These are phyloP conservation scores for Cybosia mesomella DNA, from an alignment of 2,888 invertebrate genomes.

Conservation along the genomic window DNA sequence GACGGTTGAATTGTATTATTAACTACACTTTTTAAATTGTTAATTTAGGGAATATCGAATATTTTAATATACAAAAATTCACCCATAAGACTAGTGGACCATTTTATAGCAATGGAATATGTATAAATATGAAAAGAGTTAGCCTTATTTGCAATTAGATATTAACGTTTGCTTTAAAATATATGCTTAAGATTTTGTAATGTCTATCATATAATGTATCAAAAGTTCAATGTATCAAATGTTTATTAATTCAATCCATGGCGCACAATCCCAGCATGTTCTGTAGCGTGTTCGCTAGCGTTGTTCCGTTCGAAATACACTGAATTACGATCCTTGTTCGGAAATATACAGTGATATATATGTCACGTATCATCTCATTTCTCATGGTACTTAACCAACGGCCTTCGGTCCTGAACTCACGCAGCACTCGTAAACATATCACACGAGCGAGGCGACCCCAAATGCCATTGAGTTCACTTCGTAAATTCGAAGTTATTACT, in stretches of 20 bases:
- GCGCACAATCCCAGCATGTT: neutral
- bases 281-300: neutral
- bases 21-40: neutral
- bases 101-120: neutral
- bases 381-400: slow-evolving; percentile 26
- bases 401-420: slow-evolving; percentile 43
- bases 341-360: slow-evolving; percentile 11
- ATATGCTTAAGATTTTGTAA: too few relatives aligned
- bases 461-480: slow-evolving; percentile 46
- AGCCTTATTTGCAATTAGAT: neutral
- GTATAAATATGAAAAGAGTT: neutral
- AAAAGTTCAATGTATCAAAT: neutral
- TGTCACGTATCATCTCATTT: slow-evolving; percentile 16
- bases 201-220: neutral
- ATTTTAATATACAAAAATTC: neutral
- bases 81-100: neutral
- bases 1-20: neutral
- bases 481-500: slow-evolving; percentile 47
- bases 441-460: slow-evolving; percentile 39
- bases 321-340: neutral
- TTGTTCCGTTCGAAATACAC: slow-evolving; percentile 6
- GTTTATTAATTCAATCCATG: neutral
- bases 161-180: neutral
- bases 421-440: slow-evolving; percentile 54
- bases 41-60: neutral